Percentiles rank a stretch among this genome's conserved stretches.
phyloP scores from a whole-genome alignment of 2,797 vertebrate genomes.

The Lutjanus campechanus region DNA sequence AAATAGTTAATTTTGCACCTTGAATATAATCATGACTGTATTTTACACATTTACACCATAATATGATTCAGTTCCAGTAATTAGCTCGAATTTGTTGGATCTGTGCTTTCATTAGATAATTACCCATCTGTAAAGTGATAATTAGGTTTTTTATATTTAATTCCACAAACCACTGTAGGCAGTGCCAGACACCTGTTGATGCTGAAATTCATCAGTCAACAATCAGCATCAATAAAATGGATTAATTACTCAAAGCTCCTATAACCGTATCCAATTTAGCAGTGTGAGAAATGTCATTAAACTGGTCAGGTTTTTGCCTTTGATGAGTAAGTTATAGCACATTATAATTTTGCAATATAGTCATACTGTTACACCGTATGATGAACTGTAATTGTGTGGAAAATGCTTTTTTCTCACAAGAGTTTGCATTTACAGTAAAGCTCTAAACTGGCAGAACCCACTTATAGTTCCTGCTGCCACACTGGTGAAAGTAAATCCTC shows the following conservation, averaged over 20 bases:
- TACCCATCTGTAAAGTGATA: constrained; percentile 25
- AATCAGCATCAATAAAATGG: constrained; percentile 21
- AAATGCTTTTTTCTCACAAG: constrained; percentile 45
- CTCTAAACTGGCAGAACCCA: constrained; percentile 9
- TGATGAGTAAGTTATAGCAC: constrained; percentile 15
- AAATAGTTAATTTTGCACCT: no score
- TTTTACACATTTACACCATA: constrained; percentile 2
- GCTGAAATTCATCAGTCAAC: constrained; percentile 12
- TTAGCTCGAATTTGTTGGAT: neutral
- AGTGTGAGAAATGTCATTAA: neutral
- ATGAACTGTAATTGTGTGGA: constrained; percentile 35
- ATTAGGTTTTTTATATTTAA: constrained; percentile 7
- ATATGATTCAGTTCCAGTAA: constrained; percentile 1
- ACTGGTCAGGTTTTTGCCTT: constrained; percentile 15
- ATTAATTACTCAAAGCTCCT: constrained; percentile 22
- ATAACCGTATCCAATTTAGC: constrained; percentile 23
- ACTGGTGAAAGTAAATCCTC: constrained; percentile 24
- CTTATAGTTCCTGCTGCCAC: constrained; percentile 13
- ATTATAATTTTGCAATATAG: neutral
- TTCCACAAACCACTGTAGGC: neutral
- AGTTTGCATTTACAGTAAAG: constrained; percentile 2
- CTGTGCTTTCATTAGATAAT: constrained; percentile 20
- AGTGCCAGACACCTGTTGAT: constrained; percentile 6
- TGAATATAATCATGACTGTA: neutral
- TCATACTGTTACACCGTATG: constrained; percentile 12